These are phyloP conservation scores for Cephus spinipes DNA, from an alignment of 2,888 invertebrate genomes.

Conservation along the genomic window DNA sequence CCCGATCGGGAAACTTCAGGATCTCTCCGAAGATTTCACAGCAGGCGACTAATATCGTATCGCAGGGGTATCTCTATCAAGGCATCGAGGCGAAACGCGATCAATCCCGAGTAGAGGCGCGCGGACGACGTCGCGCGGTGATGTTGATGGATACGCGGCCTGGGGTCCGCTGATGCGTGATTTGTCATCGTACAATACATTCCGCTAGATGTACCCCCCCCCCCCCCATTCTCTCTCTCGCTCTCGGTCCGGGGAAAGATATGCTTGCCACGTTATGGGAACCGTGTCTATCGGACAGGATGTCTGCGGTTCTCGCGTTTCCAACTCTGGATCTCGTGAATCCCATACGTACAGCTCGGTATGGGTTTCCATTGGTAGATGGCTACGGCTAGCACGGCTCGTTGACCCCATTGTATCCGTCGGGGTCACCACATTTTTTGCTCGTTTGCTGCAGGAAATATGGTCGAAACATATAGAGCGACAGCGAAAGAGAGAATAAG, in stretches of 20 bases:
- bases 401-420: conserved; percentile 33
- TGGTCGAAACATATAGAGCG: too few relatives aligned
- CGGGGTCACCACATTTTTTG: neutral
- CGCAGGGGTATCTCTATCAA: neutral
- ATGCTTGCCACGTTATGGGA: conserved; percentile 18
- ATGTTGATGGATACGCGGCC: conserved; percentile 52
- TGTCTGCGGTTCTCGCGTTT: conserved; percentile 5
- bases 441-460: too few relatives aligned
- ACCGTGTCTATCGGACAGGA: conserved; percentile 17
- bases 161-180: conserved; percentile 43
- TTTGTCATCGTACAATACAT: conserved; percentile 55
- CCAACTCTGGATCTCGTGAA: neutral
- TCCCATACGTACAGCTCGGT: too few relatives aligned
- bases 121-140: conserved; percentile 24
- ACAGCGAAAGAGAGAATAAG: too few relatives aligned
- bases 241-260: neutral
- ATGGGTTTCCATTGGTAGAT: conserved; percentile 12
- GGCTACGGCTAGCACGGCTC: conserved; percentile 35
- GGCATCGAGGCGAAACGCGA: neutral
- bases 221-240: too few relatives aligned
- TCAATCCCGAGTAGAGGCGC: conserved; percentile 19
- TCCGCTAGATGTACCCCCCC: conserved; percentile 6
- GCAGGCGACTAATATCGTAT: neutral
- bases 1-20: too few relatives aligned
- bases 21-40: neutral